Evolutionary conservation across 2,797 vertebrate genomes (phyloP).

Genomic region (Sus cebifrons): DNA sequence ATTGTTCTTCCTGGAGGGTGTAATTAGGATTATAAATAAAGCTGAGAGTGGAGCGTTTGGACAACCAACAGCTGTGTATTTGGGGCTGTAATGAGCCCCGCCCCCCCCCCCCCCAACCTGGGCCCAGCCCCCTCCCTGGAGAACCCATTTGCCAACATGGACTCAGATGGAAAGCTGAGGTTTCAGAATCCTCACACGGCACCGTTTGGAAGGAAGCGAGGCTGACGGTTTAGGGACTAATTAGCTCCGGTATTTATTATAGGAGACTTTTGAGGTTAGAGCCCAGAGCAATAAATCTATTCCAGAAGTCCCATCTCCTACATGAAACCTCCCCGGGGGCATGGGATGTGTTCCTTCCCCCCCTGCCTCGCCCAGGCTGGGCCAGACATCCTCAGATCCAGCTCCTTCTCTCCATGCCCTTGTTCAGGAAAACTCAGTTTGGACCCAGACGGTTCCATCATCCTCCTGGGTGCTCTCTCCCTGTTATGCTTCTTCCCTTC

Average conservation of each 20-base stretch:
- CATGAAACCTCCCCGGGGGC: background rate
- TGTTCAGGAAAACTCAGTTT: background rate
- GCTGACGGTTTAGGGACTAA: background rate
- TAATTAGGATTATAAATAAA: slow-evolving; percentile 73
- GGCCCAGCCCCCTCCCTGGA: background rate
- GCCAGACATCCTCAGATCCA: background rate
- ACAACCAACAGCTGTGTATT: background rate
- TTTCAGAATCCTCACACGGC: background rate
- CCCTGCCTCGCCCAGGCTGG: background rate
- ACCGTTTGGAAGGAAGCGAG: background rate
- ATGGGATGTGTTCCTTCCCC: accelerated
- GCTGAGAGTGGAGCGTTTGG: slow-evolving; percentile 16
- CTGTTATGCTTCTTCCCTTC: background rate
- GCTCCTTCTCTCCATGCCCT: background rate
- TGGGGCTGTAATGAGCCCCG: background rate
- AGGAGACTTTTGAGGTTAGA: background rate
- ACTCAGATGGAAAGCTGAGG: background rate
- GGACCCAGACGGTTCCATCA: background rate
- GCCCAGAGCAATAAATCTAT: background rate
- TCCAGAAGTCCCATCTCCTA: background rate
- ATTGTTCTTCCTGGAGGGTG: slow-evolving; percentile 61
- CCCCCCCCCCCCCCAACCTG: background rate
- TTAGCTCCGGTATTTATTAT: background rate
- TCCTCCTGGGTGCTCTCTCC: background rate
- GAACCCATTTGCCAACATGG: background rate